Percentiles rank a stretch among this genome's conserved stretches.
Conservation (phyloP, 2,797 vertebrate species). For the Odontamblyopus rebecca region DNA sequence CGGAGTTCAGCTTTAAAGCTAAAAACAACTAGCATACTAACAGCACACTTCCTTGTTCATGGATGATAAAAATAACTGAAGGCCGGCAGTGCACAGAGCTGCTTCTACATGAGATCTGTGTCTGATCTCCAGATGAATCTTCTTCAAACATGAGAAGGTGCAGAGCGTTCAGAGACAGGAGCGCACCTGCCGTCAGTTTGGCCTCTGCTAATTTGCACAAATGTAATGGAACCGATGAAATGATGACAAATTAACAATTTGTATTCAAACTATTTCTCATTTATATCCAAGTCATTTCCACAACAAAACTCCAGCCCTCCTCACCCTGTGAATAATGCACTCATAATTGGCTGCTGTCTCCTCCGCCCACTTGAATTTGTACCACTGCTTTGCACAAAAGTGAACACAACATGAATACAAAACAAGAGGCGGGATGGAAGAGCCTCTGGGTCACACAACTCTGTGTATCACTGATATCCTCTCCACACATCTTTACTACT, state of each 20-base stretch:
- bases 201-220: conserved; percentile 15
- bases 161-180: too few relatives aligned
- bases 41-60: too few relatives aligned
- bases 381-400: conserved; percentile 41
- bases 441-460: too few relatives aligned
- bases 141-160: too few relatives aligned
- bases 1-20: too few relatives aligned
- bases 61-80: too few relatives aligned
- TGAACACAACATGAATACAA: conserved; percentile 36
- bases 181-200: background rate
- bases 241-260: conserved; percentile 36
- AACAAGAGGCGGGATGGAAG: background rate
- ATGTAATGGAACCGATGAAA: conserved; percentile 21
- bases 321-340: conserved; percentile 62
- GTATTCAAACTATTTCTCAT: conserved; percentile 63
- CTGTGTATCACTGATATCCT: too few relatives aligned
- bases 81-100: too few relatives aligned
- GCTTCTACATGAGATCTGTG: too few relatives aligned
- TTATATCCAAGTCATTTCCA: conserved; percentile 71
- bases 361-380: conserved; percentile 37
- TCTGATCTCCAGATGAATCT: too few relatives aligned
- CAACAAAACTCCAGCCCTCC: conserved; percentile 64
- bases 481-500: too few relatives aligned
- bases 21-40: too few relatives aligned
- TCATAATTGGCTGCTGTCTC: conserved; percentile 47